Evolutionary conservation across 2,113 vertebrate genomes (phyloP), one percentile per base, ranked within the genome.

Genomic region (Ceratotherium simum): DNA sequence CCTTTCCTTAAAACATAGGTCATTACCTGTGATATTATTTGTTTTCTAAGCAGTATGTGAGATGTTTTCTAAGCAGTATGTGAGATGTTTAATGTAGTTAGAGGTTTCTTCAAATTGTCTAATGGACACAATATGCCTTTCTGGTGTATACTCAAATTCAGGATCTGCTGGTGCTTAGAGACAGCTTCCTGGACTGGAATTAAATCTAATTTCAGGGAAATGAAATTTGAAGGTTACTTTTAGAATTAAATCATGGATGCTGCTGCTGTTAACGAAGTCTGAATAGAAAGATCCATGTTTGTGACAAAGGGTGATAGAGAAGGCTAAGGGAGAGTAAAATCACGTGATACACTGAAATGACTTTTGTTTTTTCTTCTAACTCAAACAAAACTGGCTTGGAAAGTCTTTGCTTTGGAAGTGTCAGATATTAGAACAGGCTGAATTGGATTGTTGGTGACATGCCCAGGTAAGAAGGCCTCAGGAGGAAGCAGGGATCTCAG

Each of bases 381-480:
- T 97, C 98, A 96, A 95, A 97, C 56, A 97, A 87, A 97, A 91
- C 94, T 98, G 97, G 92, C 94, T 94, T 78, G 98, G 98, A 98
- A 99, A 99, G 99, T 99, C 98, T 99, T 99, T 99, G 99, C 99
- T 99, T 99, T 99, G 98, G 91, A 97, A 90, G 97, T 87, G 58
- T 91, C 91, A 78, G 96, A 78, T 75, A n/a, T 36, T n/a, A 6
- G 84, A 42, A 54, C 5, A 39, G 73, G 48, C 76, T 6, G 48
- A 18, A 16, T 6, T n/a, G 85, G 64, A 39, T 70, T 16, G 12
- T 39, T n/a, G 5, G 4, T 54, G 42, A 56, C 58, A 64, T 78
- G 51, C 27, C 75, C 16, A n/a, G 51, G 80, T 20, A 31, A 79
- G 42, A 51, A 56, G 48, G 87, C 96, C 82, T 85, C 36, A 72